Conservation (phyloP, 2,797 vertebrate genomes). For the Eupleurogrammus muticus region DNA sequence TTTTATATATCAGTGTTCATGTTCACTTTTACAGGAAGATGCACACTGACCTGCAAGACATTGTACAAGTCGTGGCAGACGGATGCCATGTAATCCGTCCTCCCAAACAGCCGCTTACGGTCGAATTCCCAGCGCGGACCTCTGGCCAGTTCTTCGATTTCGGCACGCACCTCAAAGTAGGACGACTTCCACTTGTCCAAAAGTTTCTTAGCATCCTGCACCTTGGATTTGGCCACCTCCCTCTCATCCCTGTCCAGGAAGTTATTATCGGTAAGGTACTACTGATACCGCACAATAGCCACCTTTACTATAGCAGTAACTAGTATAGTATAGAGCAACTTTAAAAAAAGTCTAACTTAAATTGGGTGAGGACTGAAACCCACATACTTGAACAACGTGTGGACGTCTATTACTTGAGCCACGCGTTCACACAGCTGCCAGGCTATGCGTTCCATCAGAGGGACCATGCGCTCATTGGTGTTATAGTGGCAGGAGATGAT, state of each 20-base stretch:
- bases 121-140: conserved; percentile 95
- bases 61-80: conserved; percentile 90
- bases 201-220: conserved; percentile 83
- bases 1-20: neutral
- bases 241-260: conserved; percentile 83
- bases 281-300: conserved; percentile 17
- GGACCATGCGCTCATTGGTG: conserved; percentile 89
- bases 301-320: too few relatives aligned
- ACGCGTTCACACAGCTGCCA: conserved; percentile 92
- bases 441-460: conserved; percentile 92
- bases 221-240: conserved; percentile 83
- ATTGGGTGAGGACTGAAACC: neutral
- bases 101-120: conserved; percentile 90
- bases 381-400: conserved; percentile 87
- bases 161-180: conserved; percentile 89
- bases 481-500: conserved; percentile 92
- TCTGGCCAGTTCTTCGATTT: conserved; percentile 88
- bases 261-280: conserved; percentile 7
- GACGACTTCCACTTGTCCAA: conserved; percentile 90
- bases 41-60: conserved; percentile 87
- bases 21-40: conserved; percentile 3
- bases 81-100: conserved; percentile 91
- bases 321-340: neutral
- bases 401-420: conserved; percentile 82
- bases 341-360: neutral